phyloP scores from a whole-genome alignment of 1,140 invertebrate genomes.

The Diachasmimorpha longicaudata region DNA sequence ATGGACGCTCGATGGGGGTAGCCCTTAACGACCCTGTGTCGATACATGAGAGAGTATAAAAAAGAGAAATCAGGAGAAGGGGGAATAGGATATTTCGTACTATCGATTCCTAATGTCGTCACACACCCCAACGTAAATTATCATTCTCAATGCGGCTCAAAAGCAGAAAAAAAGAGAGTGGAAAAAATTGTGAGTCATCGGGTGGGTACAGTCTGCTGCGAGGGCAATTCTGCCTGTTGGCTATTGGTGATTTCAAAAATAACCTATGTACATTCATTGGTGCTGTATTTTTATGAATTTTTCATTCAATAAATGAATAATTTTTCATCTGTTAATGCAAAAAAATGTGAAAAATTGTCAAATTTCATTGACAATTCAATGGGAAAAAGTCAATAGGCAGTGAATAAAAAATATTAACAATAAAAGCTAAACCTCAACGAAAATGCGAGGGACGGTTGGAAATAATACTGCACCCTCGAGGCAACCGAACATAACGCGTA shows the following conservation, averaged over 20 bases:
- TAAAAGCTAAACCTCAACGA: background rate
- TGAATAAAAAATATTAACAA: background rate
- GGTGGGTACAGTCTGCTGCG: background rate
- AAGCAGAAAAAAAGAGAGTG: slow-evolving; percentile 24
- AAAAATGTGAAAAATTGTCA: too few relatives aligned
- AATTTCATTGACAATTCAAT: too few relatives aligned
- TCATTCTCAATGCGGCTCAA: slow-evolving; percentile 43
- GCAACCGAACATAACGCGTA: slow-evolving; percentile 34
- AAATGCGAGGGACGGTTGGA: background rate
- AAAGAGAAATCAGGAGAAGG: slow-evolving; percentile 18
- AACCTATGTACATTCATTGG: background rate
- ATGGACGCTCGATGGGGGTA: background rate
- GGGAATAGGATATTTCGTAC: slow-evolving; percentile 35
- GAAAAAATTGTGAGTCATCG: slow-evolving; percentile 50
- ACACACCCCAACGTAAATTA: slow-evolving; percentile 52
- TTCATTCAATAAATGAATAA: too few relatives aligned
- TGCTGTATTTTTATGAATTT: too few relatives aligned
- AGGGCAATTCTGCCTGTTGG: background rate
- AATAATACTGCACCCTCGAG: slow-evolving; percentile 51
- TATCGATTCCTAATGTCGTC: slow-evolving; percentile 55
- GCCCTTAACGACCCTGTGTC: background rate
- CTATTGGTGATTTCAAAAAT: background rate
- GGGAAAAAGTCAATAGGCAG: too few relatives aligned
- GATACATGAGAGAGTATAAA: slow-evolving; percentile 4
- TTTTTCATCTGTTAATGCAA: too few relatives aligned